phyloP scores from a whole-genome alignment of 2,113 vertebrate genomes.

The Crotophaga sulcirostris region DNA sequence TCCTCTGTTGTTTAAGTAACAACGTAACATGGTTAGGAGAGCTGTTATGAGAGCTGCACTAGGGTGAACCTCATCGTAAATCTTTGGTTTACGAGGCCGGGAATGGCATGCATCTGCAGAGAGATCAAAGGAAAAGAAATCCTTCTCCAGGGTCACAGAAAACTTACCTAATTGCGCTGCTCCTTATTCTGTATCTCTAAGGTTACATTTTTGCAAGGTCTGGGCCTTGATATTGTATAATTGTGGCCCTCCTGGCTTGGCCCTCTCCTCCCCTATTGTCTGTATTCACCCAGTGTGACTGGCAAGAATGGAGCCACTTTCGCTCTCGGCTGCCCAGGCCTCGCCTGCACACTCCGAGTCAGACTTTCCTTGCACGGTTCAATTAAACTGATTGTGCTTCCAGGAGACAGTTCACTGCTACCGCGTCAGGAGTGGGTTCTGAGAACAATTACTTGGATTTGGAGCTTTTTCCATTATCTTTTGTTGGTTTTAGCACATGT shows the following conservation, averaged over 20 bases:
- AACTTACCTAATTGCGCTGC: slow-evolving; percentile 2
- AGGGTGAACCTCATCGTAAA: neutral
- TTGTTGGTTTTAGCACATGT: neutral
- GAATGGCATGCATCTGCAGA: neutral
- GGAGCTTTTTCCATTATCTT: neutral
- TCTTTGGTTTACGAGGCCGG: neutral
- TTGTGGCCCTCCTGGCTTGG: slow-evolving; percentile 22
- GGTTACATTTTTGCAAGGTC: slow-evolving; percentile 11
- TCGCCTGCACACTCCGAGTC: neutral
- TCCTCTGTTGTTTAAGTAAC: neutral
- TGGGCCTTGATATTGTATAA: neutral
- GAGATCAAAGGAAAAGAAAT: slow-evolving; percentile 44
- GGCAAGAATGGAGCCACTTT: neutral
- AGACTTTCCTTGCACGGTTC: neutral
- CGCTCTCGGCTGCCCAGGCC: neutral
- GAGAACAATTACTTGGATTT: slow-evolving; percentile 19
- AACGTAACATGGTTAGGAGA: neutral
- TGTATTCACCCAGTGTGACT: neutral
- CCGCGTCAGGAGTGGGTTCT: neutral
- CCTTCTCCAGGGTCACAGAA: slow-evolving; percentile 26
- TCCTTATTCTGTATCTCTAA: neutral
- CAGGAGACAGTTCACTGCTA: neutral
- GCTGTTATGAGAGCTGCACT: neutral
- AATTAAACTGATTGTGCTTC: neutral
- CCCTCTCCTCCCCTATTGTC: slow-evolving; percentile 27